Conservation (phyloP, 2,113 vertebrate species). For the Formicarius rufipectus region DNA sequence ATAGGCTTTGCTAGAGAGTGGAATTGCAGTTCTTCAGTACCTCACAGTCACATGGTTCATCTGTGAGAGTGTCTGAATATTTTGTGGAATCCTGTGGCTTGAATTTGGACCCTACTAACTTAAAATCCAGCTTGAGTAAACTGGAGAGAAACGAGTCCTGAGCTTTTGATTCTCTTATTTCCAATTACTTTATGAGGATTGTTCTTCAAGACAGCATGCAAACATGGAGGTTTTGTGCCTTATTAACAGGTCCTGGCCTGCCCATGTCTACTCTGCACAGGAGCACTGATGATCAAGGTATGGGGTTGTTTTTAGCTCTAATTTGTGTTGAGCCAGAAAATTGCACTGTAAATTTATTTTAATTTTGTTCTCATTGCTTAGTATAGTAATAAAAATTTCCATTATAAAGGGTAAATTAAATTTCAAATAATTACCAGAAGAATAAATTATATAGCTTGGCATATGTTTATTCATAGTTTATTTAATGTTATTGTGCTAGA, state of each 20-base stretch:
- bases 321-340: background rate
- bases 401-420: background rate
- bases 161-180: background rate
- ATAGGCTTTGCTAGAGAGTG: background rate
- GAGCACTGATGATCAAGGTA: slow-evolving; percentile 80
- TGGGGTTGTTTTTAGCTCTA: background rate
- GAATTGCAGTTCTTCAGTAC: background rate
- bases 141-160: background rate
- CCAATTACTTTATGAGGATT: background rate
- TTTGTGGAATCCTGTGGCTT: background rate
- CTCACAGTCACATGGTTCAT: background rate
- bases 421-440: background rate
- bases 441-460: background rate
- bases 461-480: background rate
- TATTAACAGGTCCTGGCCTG: slow-evolving; percentile 85
- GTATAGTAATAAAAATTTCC: background rate
- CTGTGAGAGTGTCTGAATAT: background rate
- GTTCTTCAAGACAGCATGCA: background rate
- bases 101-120: background rate
- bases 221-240: background rate
- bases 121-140: background rate
- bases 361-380: background rate
- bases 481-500: background rate
- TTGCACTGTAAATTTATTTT: background rate
- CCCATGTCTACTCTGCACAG: slow-evolving; percentile 81